Conservation (phyloP, 2,797 vertebrate species). For the Lepus townsendii region DNA sequence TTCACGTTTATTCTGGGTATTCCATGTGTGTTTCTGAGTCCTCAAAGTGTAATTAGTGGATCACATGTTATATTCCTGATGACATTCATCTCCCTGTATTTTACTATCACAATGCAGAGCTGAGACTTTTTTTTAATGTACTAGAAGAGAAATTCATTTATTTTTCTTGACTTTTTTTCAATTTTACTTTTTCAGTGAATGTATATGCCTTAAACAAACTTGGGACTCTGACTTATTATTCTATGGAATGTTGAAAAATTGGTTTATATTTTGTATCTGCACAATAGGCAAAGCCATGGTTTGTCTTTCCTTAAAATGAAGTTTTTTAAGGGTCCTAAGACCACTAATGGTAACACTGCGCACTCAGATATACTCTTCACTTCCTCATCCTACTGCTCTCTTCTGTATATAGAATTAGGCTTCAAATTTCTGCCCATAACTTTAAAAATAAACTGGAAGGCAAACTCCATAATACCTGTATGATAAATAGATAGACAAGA, state of each 20-base stretch:
- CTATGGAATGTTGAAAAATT: neutral
- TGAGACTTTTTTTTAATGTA: neutral
- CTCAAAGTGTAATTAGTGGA: neutral
- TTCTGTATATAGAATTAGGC: neutral
- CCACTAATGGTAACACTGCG: neutral
- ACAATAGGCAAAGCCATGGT: neutral
- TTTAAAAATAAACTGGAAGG: constrained; percentile 7
- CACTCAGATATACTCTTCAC: neutral
- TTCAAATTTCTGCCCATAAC: neutral
- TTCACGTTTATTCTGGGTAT: neutral
- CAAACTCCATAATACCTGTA: neutral
- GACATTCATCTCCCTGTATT: constrained; percentile 3
- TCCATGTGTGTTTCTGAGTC: neutral
- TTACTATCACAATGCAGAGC: neutral
- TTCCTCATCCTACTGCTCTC: neutral
- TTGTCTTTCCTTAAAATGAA: constrained; percentile 49
- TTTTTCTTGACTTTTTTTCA: constrained; percentile 44
- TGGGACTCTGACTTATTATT: neutral
- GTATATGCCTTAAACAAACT: neutral
- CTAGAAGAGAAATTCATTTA: neutral
- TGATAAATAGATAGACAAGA: constrained; percentile 10
- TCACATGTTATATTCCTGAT: neutral
- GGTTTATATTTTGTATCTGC: neutral
- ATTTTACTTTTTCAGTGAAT: constrained; percentile 19
- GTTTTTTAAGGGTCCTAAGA: neutral